Base-by-base conservation (phyloP, 2,797 vertebrate genomes). In the Chaenodraco wilsoni region DNA sequence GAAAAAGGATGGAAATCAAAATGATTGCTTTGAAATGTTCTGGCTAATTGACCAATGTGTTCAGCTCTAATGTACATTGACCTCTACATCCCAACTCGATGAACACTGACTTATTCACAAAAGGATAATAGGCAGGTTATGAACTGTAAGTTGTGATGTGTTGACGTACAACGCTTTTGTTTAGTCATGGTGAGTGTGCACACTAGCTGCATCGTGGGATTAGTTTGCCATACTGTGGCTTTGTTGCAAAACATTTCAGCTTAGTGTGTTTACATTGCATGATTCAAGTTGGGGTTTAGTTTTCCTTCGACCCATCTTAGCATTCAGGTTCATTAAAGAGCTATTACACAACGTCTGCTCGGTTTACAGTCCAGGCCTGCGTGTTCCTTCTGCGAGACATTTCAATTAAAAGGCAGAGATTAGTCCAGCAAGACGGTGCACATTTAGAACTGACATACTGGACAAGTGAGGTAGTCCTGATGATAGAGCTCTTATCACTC, bases 401-500 rank as follows among this genome's bases (percentile, higher is more conserved):
- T 85, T 77, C 62, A 67, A 86, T 79, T 58, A 77, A 69, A 45
- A 67, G 57, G 62, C 57, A 65, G 63, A 60, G 78, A 77, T 33
- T 66, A 6, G 71, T 54, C 48, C 13, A 65, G 63, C 64, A 33
- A 84, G 72, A 83, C 52, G 0, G 67, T 59, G 73, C 81, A 82
- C 69, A 79, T 79, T 78, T 60, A 74, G 70, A n/a, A 19, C 69
- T 2, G 63, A 74, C 72, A 79, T 84, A 86, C 83, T 79, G 81
- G 78, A 82, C 68, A 74, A 89, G 78, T 74, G 44, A 37, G 33
- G 33, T 37, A 13, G 77, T 81, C 63, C 48, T 77, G 74, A 91
- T 86, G 70, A 86, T 2, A 75, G 83, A 66, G 66, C 65, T 69
- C 65, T 17, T 40, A 68, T 84, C 67, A 45, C 50, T 23, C 69